A percentile compares a stretch with the other conserved stretches of the same genome.
Conservation (phyloP, 2,888 invertebrate species). For the Rotaria socialis region DNA sequence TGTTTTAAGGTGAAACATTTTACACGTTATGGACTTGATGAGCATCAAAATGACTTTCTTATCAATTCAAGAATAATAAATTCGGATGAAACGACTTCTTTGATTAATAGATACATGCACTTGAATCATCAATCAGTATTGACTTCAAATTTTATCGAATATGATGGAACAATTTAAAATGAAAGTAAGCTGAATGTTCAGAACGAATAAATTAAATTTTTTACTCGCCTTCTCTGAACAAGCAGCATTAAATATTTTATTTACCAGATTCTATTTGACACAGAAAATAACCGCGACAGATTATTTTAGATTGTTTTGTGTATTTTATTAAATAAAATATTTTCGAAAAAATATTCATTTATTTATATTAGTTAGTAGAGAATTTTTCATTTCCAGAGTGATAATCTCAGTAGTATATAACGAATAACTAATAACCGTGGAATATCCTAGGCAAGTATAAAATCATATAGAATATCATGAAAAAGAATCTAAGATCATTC, state of each 20-base stretch:
- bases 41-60: background rate
- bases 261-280: background rate
- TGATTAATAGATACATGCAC: no score
- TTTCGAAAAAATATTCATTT: no score
- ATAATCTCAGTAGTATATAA: no score
- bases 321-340: no score
- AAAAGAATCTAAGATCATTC: no score
- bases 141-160: background rate
- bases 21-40: conserved; percentile 44
- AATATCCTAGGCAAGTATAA: no score
- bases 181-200: background rate
- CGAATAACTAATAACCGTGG: no score
- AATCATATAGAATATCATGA: no score
- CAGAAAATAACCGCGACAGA: no score
- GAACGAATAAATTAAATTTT: background rate
- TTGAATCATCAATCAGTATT: background rate
- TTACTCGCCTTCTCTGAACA: background rate
- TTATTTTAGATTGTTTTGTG: no score
- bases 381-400: no score
- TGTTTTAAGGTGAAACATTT: conserved; percentile 61
- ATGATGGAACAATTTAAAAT: background rate
- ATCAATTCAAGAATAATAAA: background rate
- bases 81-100: background rate
- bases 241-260: background rate
- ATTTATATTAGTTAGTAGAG: no score